A percentile compares a stretch with the other conserved stretches of the same genome.
These are phyloP conservation scores for Camptogramma bilineatum DNA, from an alignment of 2,888 invertebrate genomes.

Conservation along the genomic window DNA sequence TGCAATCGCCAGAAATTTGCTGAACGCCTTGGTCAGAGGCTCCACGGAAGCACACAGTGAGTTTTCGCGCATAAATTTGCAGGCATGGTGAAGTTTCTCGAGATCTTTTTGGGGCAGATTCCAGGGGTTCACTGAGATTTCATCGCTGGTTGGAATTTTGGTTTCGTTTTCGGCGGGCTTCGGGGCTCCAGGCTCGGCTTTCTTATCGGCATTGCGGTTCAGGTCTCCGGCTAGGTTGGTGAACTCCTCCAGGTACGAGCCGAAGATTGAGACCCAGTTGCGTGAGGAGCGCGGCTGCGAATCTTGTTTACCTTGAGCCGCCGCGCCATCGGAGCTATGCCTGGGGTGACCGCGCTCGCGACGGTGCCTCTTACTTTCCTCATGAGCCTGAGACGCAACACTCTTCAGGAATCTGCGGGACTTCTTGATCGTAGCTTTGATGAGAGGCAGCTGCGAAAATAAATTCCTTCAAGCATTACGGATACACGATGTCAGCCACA, in stretches of 20 bases:
- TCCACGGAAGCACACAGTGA: background rate
- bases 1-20: slow-evolving; percentile 18
- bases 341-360: slow-evolving; percentile 45
- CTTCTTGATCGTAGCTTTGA: slow-evolving; percentile 71
- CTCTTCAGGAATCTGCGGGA: slow-evolving; percentile 72
- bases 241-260: slow-evolving; percentile 83
- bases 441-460: slow-evolving; percentile 59
- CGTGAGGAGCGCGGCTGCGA: slow-evolving; percentile 45
- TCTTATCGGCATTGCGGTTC: slow-evolving; percentile 46
- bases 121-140: slow-evolving; percentile 24
- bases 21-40: slow-evolving; percentile 4
- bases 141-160: slow-evolving; percentile 2
- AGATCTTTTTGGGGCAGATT: slow-evolving; percentile 18
- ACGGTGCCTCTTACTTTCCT: slow-evolving; percentile 59
- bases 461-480: background rate
- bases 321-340: slow-evolving; percentile 46
- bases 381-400: slow-evolving; percentile 52
- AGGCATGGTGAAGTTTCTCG: slow-evolving; percentile 23
- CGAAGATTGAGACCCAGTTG: slow-evolving; percentile 80
- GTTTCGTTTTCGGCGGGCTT: background rate
- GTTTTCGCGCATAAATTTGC: slow-evolving; percentile 15
- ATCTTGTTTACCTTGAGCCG: slow-evolving; percentile 39
- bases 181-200: background rate
- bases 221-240: slow-evolving; percentile 79
- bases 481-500: too few species aligned